Evolutionary conservation across 1,140 invertebrate species (phyloP), one percentile per base, ranked within the genome.

Genomic region (Orius insidiosus): DNA sequence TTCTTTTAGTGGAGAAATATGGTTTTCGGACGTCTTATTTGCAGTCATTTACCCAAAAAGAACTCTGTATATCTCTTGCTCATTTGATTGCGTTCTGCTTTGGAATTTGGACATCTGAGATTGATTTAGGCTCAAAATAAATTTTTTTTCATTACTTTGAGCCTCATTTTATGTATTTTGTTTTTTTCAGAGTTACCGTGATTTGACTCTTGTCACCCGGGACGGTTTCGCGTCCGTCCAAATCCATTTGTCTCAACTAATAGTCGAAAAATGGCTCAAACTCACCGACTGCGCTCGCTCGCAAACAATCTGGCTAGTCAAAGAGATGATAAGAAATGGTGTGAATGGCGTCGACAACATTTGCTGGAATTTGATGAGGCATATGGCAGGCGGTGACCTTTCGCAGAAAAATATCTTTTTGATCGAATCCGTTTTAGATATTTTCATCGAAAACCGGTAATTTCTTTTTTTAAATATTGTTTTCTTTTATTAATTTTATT

Each of bases 311-410:
- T 92, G 85, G 85, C 59, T 90, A 19, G 58, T 88, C 30, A 72
- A 83, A 49, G 89, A 95, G 69, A 74, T 95, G 69, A 86, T 96
- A 55, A 82, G 83, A 58, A 88, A 84, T 62, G 78, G 77, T 55
- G 80, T 94, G 5, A 71, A 70, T 46, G 81, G 78, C 59, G 78
- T 88, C 39, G 93, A 97, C 61, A 81, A 75, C 62, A 70, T 95
- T 35, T 85, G 85, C 64, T 84, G 86, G 74, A 87, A 82, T 62
- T 66, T 96, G 47, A 75, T 97, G 68, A 70, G 93, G 52, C 87
- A 96, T 60, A 88, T 93, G 42, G 87, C 89, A 37, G 90, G 92
- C 46, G 93, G 93, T 47, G 92, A 97, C 68, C 74, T 88, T 10
- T 85, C 84, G 8, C 71, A 75, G 13, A 84, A 78, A 63, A 98